Percentiles rank a stretch among this genome's conserved stretches.
phyloP scores from a whole-genome alignment of 2,888 invertebrate genomes.

The Oscheius sp. region DNA sequence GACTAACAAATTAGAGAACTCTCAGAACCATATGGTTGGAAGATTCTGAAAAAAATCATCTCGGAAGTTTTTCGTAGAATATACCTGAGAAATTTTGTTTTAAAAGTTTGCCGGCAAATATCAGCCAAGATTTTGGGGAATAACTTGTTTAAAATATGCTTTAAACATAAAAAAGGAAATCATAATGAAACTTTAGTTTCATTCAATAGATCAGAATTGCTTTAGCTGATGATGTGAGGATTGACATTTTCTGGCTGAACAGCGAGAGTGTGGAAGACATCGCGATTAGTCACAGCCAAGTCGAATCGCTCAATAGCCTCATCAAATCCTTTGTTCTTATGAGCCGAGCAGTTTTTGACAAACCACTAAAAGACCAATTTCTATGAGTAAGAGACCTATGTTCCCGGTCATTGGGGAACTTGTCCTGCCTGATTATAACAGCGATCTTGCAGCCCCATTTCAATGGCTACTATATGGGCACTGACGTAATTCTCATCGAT shows the following conservation, averaged over 20 bases:
- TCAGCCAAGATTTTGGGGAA: too few relatives aligned
- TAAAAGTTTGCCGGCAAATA: too few relatives aligned
- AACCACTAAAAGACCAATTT: neutral
- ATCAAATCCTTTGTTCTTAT: neutral
- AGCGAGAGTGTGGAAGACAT: neutral
- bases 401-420: neutral
- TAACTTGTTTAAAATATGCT: too few relatives aligned
- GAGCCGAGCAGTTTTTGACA: neutral
- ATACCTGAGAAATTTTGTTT: too few relatives aligned
- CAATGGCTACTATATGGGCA: neutral
- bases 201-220: neutral
- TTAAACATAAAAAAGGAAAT: neutral
- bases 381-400: neutral
- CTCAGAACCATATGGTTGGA: too few relatives aligned
- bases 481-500: neutral
- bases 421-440: neutral
- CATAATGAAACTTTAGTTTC: neutral
- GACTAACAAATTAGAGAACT: too few relatives aligned
- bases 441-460: neutral
- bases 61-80: too few relatives aligned
- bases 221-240: neutral
- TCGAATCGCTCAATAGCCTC: constrained; percentile 4
- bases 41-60: too few relatives aligned
- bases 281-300: constrained; percentile 2
- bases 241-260: neutral